Evolutionary conservation across 2,113 vertebrate genomes (phyloP), one percentile per base, ranked within the genome.

Genomic region (Lonchura striata): DNA sequence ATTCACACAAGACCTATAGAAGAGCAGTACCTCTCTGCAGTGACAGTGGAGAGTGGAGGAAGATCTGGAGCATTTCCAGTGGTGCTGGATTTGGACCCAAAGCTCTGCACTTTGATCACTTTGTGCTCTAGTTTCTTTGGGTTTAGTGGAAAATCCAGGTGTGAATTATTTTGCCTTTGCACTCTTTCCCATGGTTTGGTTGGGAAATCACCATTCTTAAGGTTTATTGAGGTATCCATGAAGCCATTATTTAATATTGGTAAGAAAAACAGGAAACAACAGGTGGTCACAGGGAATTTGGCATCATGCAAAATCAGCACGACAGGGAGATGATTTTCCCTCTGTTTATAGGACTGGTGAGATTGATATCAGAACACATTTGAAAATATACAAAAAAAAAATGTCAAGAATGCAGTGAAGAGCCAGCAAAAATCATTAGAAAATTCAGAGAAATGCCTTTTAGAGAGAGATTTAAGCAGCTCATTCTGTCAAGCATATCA

Each of bases 301-400:
- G 20, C n/a, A 85, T 63, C 35, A 69, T 65, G 70, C 41, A 79
- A 94, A 95, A 87, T 74, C 66, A 65, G 42, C 37, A 50, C 0
- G 9, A 85, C 60, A 82, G 50, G 54, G 28, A 82, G 59, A 50
- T 81, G 79, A 66, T 88, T 92, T 94, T 92, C 74, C 94, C 27
- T 83, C 83, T 82, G 54, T 87, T 89, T 87, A 92, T 57, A 87
- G 54, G 33, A 23, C 27, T 54, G 59, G 42, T 53, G 63, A 95
- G 84, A 90, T 30, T 94, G 84, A 94, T 94, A 92, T 50, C 74
- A 61, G 70, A 65, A 80, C 22, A 74, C n/a, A 70, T 89, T 80
- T 72, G 41, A 91, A 95, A 91, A 93, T 87, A 91, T 95, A 89
- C 70, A 88, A 90, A 95, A 95, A 95, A 95, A 95, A 91, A 88